Evolutionary conservation across 2,797 vertebrate genomes (phyloP).

Genomic region (Brotula barbata): DNA sequence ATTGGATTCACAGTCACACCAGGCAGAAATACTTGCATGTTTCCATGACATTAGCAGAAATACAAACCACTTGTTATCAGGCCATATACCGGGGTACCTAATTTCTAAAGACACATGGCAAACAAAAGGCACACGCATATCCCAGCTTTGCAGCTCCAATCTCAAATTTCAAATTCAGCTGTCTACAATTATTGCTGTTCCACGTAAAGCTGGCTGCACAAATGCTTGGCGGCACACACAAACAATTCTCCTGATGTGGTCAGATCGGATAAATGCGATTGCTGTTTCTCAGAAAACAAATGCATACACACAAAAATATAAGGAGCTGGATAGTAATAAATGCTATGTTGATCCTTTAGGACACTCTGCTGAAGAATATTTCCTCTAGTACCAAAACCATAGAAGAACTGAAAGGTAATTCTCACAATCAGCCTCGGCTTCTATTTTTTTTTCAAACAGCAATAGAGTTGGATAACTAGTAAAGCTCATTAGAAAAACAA

Average conservation of each 20-base stretch:
- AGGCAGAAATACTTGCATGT: too few relatives aligned
- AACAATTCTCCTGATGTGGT: too few relatives aligned
- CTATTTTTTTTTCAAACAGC: not conserved
- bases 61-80: too few relatives aligned
- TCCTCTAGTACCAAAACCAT: slow-evolving; percentile 73
- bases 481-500: not conserved
- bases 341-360: slow-evolving; percentile 59
- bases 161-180: too few relatives aligned
- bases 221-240: too few relatives aligned
- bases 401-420: slow-evolving; percentile 76
- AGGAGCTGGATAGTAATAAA: slow-evolving; percentile 11
- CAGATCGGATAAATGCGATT: not conserved
- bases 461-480: not conserved
- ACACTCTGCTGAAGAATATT: slow-evolving; percentile 72
- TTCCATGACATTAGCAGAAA: too few relatives aligned
- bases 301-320: not conserved
- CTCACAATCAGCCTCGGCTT: not conserved
- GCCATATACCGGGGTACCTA: too few relatives aligned
- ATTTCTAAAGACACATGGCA: too few relatives aligned
- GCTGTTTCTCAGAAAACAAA: slow-evolving; percentile 1
- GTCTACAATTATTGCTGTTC: too few relatives aligned
- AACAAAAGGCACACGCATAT: too few relatives aligned
- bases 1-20: not conserved
- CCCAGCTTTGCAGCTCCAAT: too few relatives aligned
- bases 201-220: too few relatives aligned